A percentile compares a stretch with the other conserved stretches of the same genome.
phyloP scores from a whole-genome alignment of 1,140 invertebrate species.

The Apis florea region DNA sequence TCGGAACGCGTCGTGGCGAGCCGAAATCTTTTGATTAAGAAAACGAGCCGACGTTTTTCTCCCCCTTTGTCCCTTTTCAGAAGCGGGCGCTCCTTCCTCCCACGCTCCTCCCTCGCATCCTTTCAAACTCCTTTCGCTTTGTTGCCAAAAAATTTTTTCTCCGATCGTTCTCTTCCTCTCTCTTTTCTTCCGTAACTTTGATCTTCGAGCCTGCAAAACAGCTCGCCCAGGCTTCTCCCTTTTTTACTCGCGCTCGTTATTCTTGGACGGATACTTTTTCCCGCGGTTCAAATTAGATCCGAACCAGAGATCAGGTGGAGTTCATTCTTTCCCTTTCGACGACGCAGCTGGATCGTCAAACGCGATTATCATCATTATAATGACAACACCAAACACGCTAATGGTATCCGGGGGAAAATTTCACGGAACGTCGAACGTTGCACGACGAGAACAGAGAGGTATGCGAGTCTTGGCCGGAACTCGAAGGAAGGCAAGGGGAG shows the following conservation, averaged over 20 bases:
- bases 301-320: slow-evolving; percentile 57
- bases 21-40: slow-evolving; percentile 68
- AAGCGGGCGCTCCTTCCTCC: background rate
- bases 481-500: background rate
- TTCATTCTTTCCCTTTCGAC: no score
- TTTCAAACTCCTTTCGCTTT: slow-evolving; percentile 32
- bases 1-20: slow-evolving; percentile 48
- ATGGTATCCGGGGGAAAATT: no score
- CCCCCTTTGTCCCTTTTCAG: slow-evolving; percentile 24
- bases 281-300: slow-evolving; percentile 42
- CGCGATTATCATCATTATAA: no score
- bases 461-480: background rate
- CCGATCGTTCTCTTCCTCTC: background rate
- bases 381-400: no score
- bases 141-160: slow-evolving; percentile 31
- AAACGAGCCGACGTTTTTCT: slow-evolving; percentile 62
- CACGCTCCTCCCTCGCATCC: background rate
- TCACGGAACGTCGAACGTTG: no score
- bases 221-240: slow-evolving; percentile 6
- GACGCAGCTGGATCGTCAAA: no score
- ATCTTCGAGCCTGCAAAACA: slow-evolving; percentile 39
- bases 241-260: slow-evolving; percentile 42
- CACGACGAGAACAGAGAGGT: no score
- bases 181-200: slow-evolving; percentile 36
- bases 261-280: slow-evolving; percentile 26